Conservation (phyloP, 2,113 vertebrate genomes). For the Loxodonta africana region DNA sequence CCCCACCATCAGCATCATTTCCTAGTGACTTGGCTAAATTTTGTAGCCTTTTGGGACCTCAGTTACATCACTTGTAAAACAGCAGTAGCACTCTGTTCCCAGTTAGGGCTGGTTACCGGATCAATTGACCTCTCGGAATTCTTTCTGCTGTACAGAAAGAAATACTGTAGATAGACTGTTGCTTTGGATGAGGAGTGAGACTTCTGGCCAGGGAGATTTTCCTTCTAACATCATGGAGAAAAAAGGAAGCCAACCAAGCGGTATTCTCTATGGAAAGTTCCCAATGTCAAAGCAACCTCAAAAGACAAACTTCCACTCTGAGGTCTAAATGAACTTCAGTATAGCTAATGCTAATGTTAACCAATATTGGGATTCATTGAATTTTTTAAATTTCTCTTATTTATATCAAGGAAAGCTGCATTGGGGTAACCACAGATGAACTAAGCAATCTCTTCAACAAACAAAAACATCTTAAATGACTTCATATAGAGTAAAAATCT, state of each 20-base stretch:
- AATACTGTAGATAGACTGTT: not conserved
- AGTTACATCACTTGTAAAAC: not conserved
- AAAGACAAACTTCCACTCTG: conserved; percentile 66
- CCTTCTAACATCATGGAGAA: conserved; percentile 52
- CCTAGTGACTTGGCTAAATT: not conserved
- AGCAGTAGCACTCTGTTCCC: not conserved
- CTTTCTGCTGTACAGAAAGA: not conserved
- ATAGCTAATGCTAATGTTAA: conserved; percentile 63
- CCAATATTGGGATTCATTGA: not conserved
- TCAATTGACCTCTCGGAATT: not conserved
- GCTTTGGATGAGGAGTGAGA: not conserved
- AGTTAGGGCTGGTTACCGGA: not conserved
- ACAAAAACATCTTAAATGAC: conserved; percentile 55
- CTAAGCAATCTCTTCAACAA: conserved; percentile 46
- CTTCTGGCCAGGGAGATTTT: conserved; percentile 55
- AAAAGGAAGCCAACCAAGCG: conserved; percentile 68
- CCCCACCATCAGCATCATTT: not conserved
- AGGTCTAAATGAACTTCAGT: conserved; percentile 52
- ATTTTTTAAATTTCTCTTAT: conserved; percentile 64
- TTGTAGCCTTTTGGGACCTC: not conserved
- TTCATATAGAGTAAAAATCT: conserved; percentile 55
- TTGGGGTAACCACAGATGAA: conserved; percentile 66
- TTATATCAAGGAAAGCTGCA: conserved; percentile 64
- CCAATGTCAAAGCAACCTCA: conserved; percentile 69
- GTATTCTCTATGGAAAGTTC: conserved; percentile 65